These are phyloP conservation scores for Hippocampus kuda DNA, from an alignment of 2,797 vertebrate species.

Conservation along the genomic window DNA sequence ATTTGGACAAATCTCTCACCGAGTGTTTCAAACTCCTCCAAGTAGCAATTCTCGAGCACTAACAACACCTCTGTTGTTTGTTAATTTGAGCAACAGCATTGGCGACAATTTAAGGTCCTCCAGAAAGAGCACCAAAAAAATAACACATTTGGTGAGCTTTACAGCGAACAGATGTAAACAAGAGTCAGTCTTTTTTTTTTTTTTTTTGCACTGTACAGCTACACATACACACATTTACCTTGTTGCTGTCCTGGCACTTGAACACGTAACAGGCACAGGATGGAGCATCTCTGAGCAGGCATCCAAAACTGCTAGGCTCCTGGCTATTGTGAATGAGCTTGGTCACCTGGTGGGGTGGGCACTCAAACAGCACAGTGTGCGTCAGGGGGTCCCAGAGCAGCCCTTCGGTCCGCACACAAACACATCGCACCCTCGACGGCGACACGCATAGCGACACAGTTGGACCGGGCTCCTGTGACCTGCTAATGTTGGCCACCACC, in stretches of 20 bases:
- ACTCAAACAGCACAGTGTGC: conserved; percentile 77
- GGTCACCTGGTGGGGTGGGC: conserved; percentile 76
- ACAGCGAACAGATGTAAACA: background rate
- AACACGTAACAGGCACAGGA: conserved; percentile 84
- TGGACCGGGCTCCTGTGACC: conserved; percentile 32
- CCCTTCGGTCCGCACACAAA: conserved; percentile 46
- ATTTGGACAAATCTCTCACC: background rate
- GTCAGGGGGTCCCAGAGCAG: conserved; percentile 82
- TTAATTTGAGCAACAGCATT: too few relatives aligned
- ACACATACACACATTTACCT: conserved; percentile 32
- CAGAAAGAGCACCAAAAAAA: background rate
- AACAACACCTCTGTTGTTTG: too few relatives aligned
- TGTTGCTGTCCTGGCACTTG: conserved; percentile 69
- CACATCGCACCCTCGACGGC: conserved; percentile 68
- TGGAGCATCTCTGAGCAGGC: conserved; percentile 68
- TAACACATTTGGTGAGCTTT: background rate
- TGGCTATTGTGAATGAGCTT: conserved; percentile 92
- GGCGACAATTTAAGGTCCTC: too few relatives aligned
- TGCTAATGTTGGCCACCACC: conserved; percentile 85
- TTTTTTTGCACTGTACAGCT: too few relatives aligned
- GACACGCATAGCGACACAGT: conserved; percentile 69
- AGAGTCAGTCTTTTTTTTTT: background rate
- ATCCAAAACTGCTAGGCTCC: conserved; percentile 85
- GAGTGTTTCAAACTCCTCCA: background rate
- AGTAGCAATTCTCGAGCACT: too few relatives aligned